A percentile compares a stretch with the other conserved stretches of the same genome.
phyloP scores from a whole-genome alignment of 2,888 invertebrate genomes.

The Terebella lapidaria region DNA sequence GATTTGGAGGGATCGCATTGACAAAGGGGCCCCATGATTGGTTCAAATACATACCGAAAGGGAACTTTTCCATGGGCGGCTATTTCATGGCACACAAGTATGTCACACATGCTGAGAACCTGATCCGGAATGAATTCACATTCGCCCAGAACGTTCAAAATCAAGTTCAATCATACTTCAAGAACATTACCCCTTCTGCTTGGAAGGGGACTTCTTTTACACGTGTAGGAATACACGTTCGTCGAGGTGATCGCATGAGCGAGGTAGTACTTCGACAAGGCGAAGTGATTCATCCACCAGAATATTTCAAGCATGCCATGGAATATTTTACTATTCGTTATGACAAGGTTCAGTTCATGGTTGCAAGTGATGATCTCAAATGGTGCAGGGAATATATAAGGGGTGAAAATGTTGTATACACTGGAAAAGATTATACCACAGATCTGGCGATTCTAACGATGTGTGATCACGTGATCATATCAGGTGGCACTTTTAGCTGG shows the following conservation, averaged over 20 bases:
- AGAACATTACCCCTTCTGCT: neutral
- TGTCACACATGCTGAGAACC: neutral
- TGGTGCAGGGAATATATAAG: neutral
- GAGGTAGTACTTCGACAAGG: neutral
- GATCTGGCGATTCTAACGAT: neutral
- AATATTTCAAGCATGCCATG: neutral
- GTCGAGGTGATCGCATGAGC: neutral
- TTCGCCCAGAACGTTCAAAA: neutral
- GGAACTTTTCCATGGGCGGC: neutral
- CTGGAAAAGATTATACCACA: neutral
- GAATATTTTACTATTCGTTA: neutral
- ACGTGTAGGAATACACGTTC: neutral
- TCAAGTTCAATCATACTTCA: neutral
- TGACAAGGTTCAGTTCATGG: neutral
- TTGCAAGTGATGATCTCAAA: neutral
- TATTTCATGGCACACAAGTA: neutral
- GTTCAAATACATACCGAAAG: too few species aligned
- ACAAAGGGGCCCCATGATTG: neutral
- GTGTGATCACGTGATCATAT: neutral
- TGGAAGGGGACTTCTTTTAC: neutral
- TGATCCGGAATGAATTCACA: neutral
- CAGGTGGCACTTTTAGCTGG: neutral
- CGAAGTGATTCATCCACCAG: neutral
- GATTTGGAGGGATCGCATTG: neutral
- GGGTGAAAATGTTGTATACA: neutral